These are phyloP conservation scores for Acleris cristana DNA, from an alignment of 2,888 invertebrate genomes.

Conservation along the genomic window DNA sequence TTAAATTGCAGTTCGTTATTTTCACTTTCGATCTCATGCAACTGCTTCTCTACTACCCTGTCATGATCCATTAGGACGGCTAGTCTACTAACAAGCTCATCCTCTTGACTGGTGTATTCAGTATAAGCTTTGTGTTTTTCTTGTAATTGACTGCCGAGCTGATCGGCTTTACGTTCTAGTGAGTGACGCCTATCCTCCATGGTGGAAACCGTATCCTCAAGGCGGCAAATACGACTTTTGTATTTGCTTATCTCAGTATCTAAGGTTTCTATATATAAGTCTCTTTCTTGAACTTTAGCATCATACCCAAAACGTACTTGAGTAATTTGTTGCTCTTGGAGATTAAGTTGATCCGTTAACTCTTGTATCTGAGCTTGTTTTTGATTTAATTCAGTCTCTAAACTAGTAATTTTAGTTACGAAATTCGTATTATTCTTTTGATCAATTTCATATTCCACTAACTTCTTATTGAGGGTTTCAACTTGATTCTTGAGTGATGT, in stretches of 20 bases:
- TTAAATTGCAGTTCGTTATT: slow-evolving; percentile 82
- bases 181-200: slow-evolving; percentile 85
- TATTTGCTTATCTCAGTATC: slow-evolving; percentile 87
- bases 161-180: slow-evolving; percentile 85
- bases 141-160: slow-evolving; percentile 84
- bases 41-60: slow-evolving; percentile 85
- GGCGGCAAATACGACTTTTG: slow-evolving; percentile 85
- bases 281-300: slow-evolving; percentile 89
- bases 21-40: slow-evolving; percentile 84
- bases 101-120: slow-evolving; percentile 85
- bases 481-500: slow-evolving; percentile 56
- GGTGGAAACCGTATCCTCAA: slow-evolving; percentile 86
- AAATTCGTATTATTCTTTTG: slow-evolving; percentile 71
- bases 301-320: slow-evolving; percentile 80
- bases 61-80: slow-evolving; percentile 85
- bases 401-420: slow-evolving; percentile 65
- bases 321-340: slow-evolving; percentile 62
- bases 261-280: slow-evolving; percentile 88
- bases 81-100: slow-evolving; percentile 85
- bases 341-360: slow-evolving; percentile 62
- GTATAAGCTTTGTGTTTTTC: slow-evolving; percentile 83
- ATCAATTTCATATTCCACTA: slow-evolving; percentile 71
- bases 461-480: slow-evolving; percentile 68
- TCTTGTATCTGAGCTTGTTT: slow-evolving; percentile 69
- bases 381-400: slow-evolving; percentile 66